Evolutionary conservation across 2,113 vertebrate genomes (phyloP), one percentile per base, ranked within the genome.

Genomic region (Crotalus helleri): DNA sequence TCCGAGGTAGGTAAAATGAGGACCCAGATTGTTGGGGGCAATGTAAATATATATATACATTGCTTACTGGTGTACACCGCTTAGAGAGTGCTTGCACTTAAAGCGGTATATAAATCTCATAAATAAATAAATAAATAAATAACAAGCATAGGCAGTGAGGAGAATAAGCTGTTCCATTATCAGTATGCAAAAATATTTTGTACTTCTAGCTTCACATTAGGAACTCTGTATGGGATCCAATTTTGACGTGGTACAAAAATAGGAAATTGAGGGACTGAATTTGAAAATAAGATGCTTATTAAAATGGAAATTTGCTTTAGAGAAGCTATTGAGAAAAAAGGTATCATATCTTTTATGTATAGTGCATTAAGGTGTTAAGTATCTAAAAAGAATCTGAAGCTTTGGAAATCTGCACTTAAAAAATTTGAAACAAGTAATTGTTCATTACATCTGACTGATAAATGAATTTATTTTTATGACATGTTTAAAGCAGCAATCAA

Each of bases 141-240:
- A 39, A 39, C 51, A 17, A 0, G n/a, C 0, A 0, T 44, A 2
- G 13, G n/a, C 46, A 3, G 0, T 85, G 57, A 93, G 24, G 15
- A 87, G 46, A 55, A 51, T 26, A 90, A 85, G 91, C 29, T 51
- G 17, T 53, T 24, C 58, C 24, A 29, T n/a, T 49, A 61, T 86
- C 57, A 61, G 5, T 53, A 33, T 58, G 59, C 92, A 59, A 44
- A 74, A 89, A 26, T 53, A 90, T 54, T 86, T 88, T 51, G 53
- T 26, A 55, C 87, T 89, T 92, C 58, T 61, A 91, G 15, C 26
- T 91, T 92, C 15, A 61, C 59, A 26, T 69, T 49, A 91, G 59
- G 26, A 44, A 53, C 51, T 86, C 26, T 89, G 26, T 6, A 64
- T 59, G 61, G 64, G 85, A 85, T 92, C 64, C 2, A 46, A 24